phyloP scores from a whole-genome alignment of 1,140 invertebrate species.

The Brachionus koreanus region DNA sequence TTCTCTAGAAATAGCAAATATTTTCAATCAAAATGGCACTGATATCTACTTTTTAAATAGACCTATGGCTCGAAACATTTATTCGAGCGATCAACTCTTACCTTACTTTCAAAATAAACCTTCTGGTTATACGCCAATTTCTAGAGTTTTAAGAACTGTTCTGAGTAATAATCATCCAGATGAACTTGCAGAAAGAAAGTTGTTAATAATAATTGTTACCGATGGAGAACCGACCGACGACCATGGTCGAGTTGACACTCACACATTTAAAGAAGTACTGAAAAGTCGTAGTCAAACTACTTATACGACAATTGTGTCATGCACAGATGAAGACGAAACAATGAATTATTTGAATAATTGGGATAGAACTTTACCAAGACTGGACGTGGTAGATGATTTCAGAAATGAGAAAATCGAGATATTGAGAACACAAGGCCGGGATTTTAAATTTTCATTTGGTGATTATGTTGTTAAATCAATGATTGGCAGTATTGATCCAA shows the following conservation, averaged over 20 bases:
- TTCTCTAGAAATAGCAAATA: not conserved
- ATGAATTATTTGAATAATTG: conserved; percentile 39
- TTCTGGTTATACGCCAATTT: conserved; percentile 6
- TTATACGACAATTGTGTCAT: conserved; percentile 23
- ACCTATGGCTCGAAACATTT: not conserved
- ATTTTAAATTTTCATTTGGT: conserved; percentile 12
- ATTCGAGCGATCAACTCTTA: not conserved
- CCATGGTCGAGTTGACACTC: not conserved
- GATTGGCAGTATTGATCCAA: not conserved
- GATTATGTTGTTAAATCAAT: conserved; percentile 43
- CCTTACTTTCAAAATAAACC: conserved; percentile 4
- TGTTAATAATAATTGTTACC: conserved; percentile 11
- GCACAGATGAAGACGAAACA: conserved; percentile 13
- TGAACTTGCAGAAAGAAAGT: not conserved
- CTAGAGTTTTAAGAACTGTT: not conserved
- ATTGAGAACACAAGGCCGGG: not conserved
- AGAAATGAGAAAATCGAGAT: not conserved
- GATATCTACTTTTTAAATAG: conserved; percentile 40
- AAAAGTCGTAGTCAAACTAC: not conserved
- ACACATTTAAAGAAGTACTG: not conserved
- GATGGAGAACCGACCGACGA: conserved; percentile 32
- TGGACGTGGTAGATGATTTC: conserved; percentile 34
- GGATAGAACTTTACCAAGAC: conserved; percentile 3
- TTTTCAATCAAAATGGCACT: conserved; percentile 13
- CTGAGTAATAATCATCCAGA: not conserved